These are phyloP conservation scores for Ceratina japonica DNA, from an alignment of 1,140 invertebrate species.

Conservation along the genomic window DNA sequence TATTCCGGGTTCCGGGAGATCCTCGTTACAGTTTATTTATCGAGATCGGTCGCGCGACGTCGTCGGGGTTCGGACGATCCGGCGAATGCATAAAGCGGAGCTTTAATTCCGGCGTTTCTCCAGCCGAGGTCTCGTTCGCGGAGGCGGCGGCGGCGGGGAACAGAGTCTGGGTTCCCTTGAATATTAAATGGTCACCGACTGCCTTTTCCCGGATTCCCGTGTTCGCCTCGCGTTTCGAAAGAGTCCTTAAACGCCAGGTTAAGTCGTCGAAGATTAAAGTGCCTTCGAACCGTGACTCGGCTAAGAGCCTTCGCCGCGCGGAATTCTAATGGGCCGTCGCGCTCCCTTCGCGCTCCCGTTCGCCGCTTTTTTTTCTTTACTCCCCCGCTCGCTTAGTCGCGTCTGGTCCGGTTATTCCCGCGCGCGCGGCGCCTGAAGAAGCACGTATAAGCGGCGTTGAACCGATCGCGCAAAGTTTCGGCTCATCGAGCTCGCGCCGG, in stretches of 20 bases:
- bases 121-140: not conserved
- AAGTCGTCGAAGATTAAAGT: slow-evolving; percentile 73
- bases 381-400: not conserved
- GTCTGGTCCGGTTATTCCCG: slow-evolving; percentile 31
- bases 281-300: slow-evolving; percentile 60
- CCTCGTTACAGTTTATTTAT: too few species aligned
- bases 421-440: slow-evolving; percentile 43
- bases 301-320: slow-evolving; percentile 57
- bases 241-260: slow-evolving; percentile 61
- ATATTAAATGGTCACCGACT: slow-evolving; percentile 21
- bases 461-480: not conserved
- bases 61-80: too few species aligned
- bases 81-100: too few species aligned
- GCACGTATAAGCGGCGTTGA: slow-evolving; percentile 2
- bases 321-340: slow-evolving; percentile 65
- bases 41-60: too few species aligned
- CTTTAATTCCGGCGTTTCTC: too few species aligned
- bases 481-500: not conserved
- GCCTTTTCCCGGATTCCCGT: not conserved
- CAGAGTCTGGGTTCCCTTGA: not conserved
- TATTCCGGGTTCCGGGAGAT: too few species aligned
- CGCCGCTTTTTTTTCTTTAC: not conserved
- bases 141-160: too few species aligned
- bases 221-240: slow-evolving; percentile 19
- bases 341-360: slow-evolving; percentile 1